Evolutionary conservation across 2,888 invertebrate genomes (phyloP), one percentile per base, ranked within the genome.

Genomic region (Clostera curtula): DNA sequence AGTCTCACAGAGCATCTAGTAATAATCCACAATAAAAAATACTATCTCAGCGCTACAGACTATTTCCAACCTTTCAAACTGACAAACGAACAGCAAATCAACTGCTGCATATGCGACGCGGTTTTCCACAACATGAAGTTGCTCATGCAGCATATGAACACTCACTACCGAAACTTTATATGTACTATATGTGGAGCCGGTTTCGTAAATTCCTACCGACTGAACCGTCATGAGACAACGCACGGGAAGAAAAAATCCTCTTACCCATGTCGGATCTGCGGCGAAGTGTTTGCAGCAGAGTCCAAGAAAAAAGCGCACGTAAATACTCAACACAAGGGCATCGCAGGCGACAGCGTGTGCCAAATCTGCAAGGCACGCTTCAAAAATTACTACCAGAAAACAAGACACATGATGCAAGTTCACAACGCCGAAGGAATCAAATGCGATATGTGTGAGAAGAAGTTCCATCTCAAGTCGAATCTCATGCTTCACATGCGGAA

Each of bases 361-460:
- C 75, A 75, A 27, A 79, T 83, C 4, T 83, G 83, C 42, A 77
- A 77, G 26, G 70, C 76, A 0, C 56, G 80, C 2, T 83, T 83
- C 29, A 76, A 77, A 46, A 83, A 80, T 36, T 80, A 80, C 36
- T 82, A 83, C 18, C 80, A 80, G 30, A 82, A 82, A 25, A 75
- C 80, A 0, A 49, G 77, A 2, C 83, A 83, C 32, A 82, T 83
- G 83, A 66, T 74, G 11, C 74, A 75, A 34, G 68, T 73, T 0
- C 83, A 83, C 25, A 80, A 82, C 19, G 69, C 66, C 0, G 76
- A 79, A 30, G 72, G 76, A 0, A 71, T 79, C 4, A 76, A 79
- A 30, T 85, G 85, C 29, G 71, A 74, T 31, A 47, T 70, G 25
- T 85, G 84, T 19, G 71, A 73, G 0, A 79, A 76, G 32, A 66